Percentiles rank a stretch among this genome's conserved stretches.
Evolutionary conservation across 1,140 invertebrate genomes (phyloP).

Genomic region (Gerris buenoi): DNA sequence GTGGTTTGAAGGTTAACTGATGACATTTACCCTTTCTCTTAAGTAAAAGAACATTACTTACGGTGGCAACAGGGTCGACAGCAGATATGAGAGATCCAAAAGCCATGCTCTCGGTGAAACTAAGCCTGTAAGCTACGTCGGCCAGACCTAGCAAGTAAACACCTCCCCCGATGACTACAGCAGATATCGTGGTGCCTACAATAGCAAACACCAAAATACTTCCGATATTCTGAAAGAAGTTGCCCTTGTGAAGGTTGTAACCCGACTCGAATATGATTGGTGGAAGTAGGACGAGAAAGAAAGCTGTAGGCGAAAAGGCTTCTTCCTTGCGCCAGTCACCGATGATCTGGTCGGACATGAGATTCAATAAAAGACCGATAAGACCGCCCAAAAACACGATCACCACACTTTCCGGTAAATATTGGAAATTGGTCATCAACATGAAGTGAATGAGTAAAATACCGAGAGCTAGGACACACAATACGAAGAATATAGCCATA

Average conservation of each 20-base stretch:
- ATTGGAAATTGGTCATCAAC: constrained; percentile 89
- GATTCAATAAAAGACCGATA: constrained; percentile 78
- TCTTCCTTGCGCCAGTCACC: constrained; percentile 92
- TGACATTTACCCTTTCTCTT: no score
- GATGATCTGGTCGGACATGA: constrained; percentile 78
- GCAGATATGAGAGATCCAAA: constrained; percentile 97
- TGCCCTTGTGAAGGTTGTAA: constrained; percentile 96
- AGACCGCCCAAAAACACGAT: constrained; percentile 86
- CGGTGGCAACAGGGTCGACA: constrained; percentile 91
- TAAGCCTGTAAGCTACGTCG: constrained; percentile 75
- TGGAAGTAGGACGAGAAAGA: constrained; percentile 90
- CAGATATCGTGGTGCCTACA: constrained; percentile 88
- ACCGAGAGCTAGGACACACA: constrained; percentile 79
- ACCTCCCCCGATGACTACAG: constrained; percentile 82
- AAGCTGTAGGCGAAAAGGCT: constrained; percentile 90
- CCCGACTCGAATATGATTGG: constrained; percentile 98
- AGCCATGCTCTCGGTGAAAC: constrained; percentile 93
- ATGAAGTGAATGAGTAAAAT: constrained; percentile 88
- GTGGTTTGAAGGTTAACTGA: no score
- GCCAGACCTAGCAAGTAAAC: constrained; percentile 84
- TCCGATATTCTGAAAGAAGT: constrained; percentile 97
- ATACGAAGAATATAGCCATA: constrained; percentile 90
- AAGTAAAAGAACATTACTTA: no score
- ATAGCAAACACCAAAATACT: constrained; percentile 91
- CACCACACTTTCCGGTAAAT: constrained; percentile 93